phyloP scores from a whole-genome alignment of 1,140 invertebrate genomes.

The Megalonaias nervosa region DNA sequence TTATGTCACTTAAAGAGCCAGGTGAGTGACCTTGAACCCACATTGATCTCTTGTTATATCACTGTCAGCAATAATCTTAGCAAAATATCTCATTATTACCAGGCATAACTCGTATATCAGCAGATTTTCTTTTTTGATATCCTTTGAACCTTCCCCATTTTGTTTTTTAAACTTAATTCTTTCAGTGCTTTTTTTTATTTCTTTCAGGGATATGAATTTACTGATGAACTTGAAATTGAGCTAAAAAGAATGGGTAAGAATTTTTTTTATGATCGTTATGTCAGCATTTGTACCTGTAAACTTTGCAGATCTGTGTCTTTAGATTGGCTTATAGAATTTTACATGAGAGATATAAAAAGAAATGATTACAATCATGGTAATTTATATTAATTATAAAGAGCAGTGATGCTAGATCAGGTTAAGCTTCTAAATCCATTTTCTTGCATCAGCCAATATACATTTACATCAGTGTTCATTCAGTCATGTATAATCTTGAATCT shows the following conservation, averaged over 20 bases:
- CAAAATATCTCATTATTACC: too few relatives aligned
- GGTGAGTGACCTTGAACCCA: too few relatives aligned
- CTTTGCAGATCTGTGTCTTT: slow-evolving; percentile 1
- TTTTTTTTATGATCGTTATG: neutral
- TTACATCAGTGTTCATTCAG: too few relatives aligned
- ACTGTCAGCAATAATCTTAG: too few relatives aligned
- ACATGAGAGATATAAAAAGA: neutral
- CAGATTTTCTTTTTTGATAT: neutral
- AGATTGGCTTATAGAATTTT: slow-evolving; percentile 2
- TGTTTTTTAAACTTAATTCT: neutral
- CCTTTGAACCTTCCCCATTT: neutral
- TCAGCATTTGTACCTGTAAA: neutral
- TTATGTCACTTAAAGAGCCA: too few relatives aligned
- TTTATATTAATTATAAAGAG: neutral
- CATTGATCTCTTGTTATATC: too few relatives aligned
- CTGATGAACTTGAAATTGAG: slow-evolving; percentile 81
- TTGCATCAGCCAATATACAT: too few relatives aligned
- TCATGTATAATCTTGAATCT: too few relatives aligned
- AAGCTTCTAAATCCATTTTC: neutral
- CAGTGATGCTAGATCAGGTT: neutral
- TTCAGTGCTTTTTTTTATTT: neutral
- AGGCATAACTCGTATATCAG: neutral
- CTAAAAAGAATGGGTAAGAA: slow-evolving; percentile 81
- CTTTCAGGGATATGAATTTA: slow-evolving; percentile 75
- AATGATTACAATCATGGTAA: neutral